Conservation (phyloP, 2,113 vertebrate genomes). For the Leucosticte australis region DNA sequence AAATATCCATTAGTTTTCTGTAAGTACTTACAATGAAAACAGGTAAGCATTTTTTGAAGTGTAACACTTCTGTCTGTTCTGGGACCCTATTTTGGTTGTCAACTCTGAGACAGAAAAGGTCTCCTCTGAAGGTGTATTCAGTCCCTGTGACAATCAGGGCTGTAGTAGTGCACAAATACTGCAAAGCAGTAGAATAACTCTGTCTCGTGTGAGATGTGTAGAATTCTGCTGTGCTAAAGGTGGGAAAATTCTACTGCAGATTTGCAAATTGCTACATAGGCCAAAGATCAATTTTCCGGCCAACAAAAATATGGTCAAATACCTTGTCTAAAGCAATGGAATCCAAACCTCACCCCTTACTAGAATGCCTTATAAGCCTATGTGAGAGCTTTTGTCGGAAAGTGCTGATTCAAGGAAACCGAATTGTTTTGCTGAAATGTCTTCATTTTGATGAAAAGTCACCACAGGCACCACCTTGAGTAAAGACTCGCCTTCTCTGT, state of each 20-base stretch:
- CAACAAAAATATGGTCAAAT: neutral
- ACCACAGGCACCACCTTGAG: neutral
- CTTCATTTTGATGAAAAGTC: constrained; percentile 8
- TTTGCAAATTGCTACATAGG: neutral
- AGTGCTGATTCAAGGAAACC: constrained; percentile 51
- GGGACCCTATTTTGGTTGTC: neutral
- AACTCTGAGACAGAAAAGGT: neutral
- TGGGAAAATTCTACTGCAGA: neutral
- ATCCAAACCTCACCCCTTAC: neutral
- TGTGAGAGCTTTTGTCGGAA: neutral
- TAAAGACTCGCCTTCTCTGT: neutral
- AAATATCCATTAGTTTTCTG: neutral
- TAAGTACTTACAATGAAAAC: neutral
- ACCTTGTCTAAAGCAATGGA: neutral
- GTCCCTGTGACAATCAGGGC: neutral
- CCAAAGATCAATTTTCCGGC: neutral
- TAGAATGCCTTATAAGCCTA: constrained; percentile 19
- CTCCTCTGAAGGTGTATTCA: neutral
- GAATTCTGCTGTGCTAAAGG: neutral
- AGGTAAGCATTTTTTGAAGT: neutral
- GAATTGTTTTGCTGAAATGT: constrained; percentile 52
- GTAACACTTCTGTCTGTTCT: neutral
- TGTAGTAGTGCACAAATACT: neutral
- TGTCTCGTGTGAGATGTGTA: neutral
- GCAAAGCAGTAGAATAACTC: neutral